Conservation (phyloP, 1,140 invertebrate species). For the Linepithema humile region DNA sequence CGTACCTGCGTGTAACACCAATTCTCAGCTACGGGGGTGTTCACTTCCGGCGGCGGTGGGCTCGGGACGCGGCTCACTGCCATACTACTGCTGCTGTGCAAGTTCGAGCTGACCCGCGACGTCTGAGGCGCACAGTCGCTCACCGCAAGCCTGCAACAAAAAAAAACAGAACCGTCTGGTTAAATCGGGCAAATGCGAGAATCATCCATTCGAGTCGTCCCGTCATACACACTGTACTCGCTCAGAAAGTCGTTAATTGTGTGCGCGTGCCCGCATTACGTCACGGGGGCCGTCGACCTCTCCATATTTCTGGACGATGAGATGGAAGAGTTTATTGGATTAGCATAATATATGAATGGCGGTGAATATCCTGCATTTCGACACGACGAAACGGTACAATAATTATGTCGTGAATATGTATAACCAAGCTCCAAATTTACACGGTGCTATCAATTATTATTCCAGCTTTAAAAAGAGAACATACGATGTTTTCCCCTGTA, state of each 20-base stretch:
- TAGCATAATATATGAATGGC: background rate
- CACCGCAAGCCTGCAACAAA: slow-evolving; percentile 90
- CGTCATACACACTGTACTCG: background rate
- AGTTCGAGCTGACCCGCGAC: slow-evolving; percentile 92
- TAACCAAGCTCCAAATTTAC: too few relatives aligned
- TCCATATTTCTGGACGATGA: slow-evolving; percentile 34
- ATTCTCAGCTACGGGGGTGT: slow-evolving; percentile 97
- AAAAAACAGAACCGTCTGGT: background rate
- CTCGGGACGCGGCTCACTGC: slow-evolving; percentile 95
- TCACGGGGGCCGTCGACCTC: slow-evolving; percentile 38
- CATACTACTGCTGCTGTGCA: slow-evolving; percentile 91
- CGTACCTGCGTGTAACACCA: slow-evolving; percentile 98
- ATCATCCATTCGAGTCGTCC: slow-evolving; percentile 2
- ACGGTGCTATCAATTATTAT: too few relatives aligned
- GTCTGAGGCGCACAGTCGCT: slow-evolving; percentile 94
- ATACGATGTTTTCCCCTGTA: too few relatives aligned
- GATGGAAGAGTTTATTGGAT: background rate
- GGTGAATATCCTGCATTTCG: background rate
- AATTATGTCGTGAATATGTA: background rate
- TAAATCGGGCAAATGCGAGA: slow-evolving; percentile 16
- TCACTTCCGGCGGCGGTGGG: slow-evolving; percentile 94
- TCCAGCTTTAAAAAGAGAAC: too few relatives aligned
- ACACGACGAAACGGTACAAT: background rate
- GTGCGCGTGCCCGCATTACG: slow-evolving; percentile 19
- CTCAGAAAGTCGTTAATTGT: slow-evolving; percentile 46